These are phyloP conservation scores for Rhinichthys osculus DNA, from an alignment of 2,797 vertebrate species.

Conservation along the genomic window DNA sequence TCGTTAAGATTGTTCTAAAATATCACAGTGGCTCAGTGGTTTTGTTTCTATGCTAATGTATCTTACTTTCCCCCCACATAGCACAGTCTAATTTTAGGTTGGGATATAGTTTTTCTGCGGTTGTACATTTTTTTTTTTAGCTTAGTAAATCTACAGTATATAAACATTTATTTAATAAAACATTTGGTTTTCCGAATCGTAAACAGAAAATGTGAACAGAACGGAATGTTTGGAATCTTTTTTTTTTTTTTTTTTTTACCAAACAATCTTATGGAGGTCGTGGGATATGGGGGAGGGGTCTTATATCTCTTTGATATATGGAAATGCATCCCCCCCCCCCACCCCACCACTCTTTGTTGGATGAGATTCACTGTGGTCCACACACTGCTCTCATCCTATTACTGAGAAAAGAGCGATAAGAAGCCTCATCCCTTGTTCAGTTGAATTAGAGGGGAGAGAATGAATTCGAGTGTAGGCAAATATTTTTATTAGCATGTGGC, in stretches of 20 bases:
- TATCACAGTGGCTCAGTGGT: slow-evolving; percentile 33
- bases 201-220: neutral
- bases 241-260: neutral
- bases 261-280: neutral
- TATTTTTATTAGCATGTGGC: slow-evolving; percentile 76
- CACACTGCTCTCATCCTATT: slow-evolving; percentile 83
- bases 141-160: neutral
- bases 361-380: slow-evolving; percentile 78
- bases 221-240: neutral
- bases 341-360: slow-evolving; percentile 65
- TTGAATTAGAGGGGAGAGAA: slow-evolving; percentile 77
- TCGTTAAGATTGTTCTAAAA: slow-evolving; percentile 25
- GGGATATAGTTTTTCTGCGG: slow-evolving; percentile 40
- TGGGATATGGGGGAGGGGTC: slow-evolving; percentile 67
- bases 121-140: slow-evolving; percentile 42
- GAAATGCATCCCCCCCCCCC: slow-evolving; percentile 59
- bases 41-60: slow-evolving; percentile 33
- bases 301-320: slow-evolving; percentile 76
- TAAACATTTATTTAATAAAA: neutral
- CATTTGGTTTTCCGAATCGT: neutral
- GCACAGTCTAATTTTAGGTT: slow-evolving; percentile 72
- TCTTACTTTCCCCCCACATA: slow-evolving; percentile 52
- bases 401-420: slow-evolving; percentile 77
- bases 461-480: slow-evolving; percentile 65
- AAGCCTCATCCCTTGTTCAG: slow-evolving; percentile 72